Base-by-base conservation (phyloP, 2,113 vertebrate species). In the Rattus rattus region DNA sequence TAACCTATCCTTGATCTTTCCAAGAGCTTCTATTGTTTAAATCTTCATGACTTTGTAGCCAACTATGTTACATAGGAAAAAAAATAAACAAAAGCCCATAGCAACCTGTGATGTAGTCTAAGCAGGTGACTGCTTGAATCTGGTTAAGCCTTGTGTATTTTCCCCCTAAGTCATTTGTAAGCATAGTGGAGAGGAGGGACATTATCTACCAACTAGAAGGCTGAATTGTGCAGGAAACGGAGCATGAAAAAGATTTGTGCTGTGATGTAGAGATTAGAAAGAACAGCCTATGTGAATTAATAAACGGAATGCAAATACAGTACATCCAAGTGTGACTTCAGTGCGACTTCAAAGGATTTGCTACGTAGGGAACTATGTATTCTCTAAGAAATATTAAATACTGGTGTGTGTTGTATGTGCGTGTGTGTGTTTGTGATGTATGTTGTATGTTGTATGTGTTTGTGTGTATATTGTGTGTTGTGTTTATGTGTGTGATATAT, bases 221-320 rank as follows among this genome's bases (percentile, higher is more conserved):
- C 93, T 97, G 93, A 20, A 54, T 79, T 91, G 79, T 92, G 49
- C 76, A 96, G 98, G 97, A 98, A 99, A 97, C 96, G 97, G 98
- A 98, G 98, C 98, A 88, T 98, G 97, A 97, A 98, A 98, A 97
- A 97, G 91, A 97, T 98, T 98, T 98, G 95, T 97, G 97, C 97
- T 97, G 92, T 97, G 98, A 98, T 98, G 97, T 97, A 13, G 95
- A 97, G 97, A 98, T 98, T 98, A 97, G 97, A 96, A 94, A 97
- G 94, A 98, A 97, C 97, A 97, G 93, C 96, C 96, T 96, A 79
- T 72, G 26, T 86, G 96, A 96, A 97, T 98, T 98, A 98, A 96
- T 95, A 97, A 98, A 94, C 87, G 90, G 81, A 97, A 98, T 97
- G 97, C 97, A 98, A 98, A 98, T 97, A 97, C 67, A 90, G 89